Percentiles rank a stretch among this genome's conserved stretches.
These are phyloP conservation scores for Drosophila fulvimacula DNA, from an alignment of 2,888 invertebrate genomes.

Conservation along the genomic window DNA sequence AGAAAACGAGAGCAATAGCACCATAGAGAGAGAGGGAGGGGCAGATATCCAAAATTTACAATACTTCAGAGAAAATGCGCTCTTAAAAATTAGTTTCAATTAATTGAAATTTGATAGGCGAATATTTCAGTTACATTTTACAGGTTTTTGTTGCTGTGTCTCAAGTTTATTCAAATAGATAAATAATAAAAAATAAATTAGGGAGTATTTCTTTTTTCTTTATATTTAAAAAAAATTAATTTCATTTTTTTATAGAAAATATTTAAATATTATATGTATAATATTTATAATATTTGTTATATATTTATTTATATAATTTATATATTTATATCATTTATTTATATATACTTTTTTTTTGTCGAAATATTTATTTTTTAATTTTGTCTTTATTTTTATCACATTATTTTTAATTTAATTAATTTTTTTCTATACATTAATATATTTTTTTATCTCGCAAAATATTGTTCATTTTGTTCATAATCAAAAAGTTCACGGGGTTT, in stretches of 20 bases:
- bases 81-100: constrained; percentile 38
- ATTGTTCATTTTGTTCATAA: background rate
- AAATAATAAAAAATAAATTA: too few relatives aligned
- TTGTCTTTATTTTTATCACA: background rate
- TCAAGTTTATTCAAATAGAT: too few relatives aligned
- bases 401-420: background rate
- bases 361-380: too few relatives aligned
- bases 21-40: background rate
- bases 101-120: constrained; percentile 39
- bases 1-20: background rate
- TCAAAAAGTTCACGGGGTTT: background rate
- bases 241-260: too few relatives aligned
- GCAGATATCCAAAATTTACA: background rate
- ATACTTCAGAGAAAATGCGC: constrained; percentile 1
- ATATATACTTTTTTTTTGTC: too few relatives aligned
- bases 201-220: too few relatives aligned
- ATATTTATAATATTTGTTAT: too few relatives aligned
- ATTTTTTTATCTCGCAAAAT: background rate
- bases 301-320: too few relatives aligned
- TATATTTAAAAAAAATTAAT: background rate
- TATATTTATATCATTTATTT: too few relatives aligned
- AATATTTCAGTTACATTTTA: constrained; percentile 4
- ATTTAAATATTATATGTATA: too few relatives aligned
- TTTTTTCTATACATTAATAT: background rate
- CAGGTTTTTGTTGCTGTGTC: too few relatives aligned